Base-by-base conservation (phyloP, 2,113 vertebrate species). In the Sceloporus tristichus region DNA sequence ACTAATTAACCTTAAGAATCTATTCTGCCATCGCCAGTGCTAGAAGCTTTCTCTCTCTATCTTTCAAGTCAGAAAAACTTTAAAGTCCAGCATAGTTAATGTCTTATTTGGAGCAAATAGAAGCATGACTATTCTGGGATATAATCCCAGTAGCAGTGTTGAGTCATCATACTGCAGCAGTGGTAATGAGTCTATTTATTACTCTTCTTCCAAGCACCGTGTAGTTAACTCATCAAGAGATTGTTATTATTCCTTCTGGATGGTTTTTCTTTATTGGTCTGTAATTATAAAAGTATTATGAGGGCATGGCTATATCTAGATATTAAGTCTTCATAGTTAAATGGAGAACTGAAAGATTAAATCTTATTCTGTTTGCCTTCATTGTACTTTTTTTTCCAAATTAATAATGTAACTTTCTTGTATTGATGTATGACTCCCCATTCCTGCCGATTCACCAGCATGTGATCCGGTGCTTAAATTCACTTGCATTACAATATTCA, bases 241-340 rank as follows among this genome's bases (percentile, higher is more conserved):
- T 97, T 95, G 90, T 94, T 96, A 97, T 97, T 96, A 95, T 97
- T 97, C 96, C 96, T 97, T 95, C 95, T 95, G 95, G 95, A 95
- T 96, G 94, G 10, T 86, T 96, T 94, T 93, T 95, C 94, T 95
- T 85, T 93, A 94, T 93, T 95, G 95, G 91, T 94, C 96, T 95
- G 90, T 96, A 96, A 97, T 97, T 96, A 92, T 89, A 91, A 95
- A 85, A 96, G 95, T 91, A 92, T 88, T 92, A 92, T 82, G 91
- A 18, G 90, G 94, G 65, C 91, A 27, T 92, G 94, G 94, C 87
- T 78, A 88, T 88, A 71, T 94, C 92, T 94, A 87, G 79, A 92
- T 92, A 95, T 96, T 87, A 96, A 94, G 83, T 94, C 94, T 92
- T 96, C 21, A 78, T 86, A 82, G 81, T 84, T 73, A 84, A 0